A percentile compares a stretch with the other conserved stretches of the same genome.
These are phyloP conservation scores for Sinhomidia bicolor DNA, from an alignment of 2,888 invertebrate species.

Conservation along the genomic window DNA sequence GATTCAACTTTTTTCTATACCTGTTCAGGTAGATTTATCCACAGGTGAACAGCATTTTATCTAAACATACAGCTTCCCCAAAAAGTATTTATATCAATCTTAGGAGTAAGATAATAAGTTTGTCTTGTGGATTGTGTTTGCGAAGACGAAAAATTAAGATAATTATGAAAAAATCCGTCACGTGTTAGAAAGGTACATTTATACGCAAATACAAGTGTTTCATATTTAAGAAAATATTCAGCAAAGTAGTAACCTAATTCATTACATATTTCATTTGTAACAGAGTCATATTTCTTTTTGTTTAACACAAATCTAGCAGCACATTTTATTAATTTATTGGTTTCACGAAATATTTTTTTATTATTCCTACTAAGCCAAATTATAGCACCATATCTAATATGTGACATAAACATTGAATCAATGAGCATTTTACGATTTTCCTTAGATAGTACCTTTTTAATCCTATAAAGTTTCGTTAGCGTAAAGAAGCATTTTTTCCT, in stretches of 20 bases:
- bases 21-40: constrained; percentile 8
- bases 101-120: not conserved
- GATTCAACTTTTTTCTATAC: not conserved
- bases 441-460: not conserved
- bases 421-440: not conserved
- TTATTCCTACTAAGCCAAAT: constrained; percentile 17
- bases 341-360: not conserved
- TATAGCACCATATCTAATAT: constrained; percentile 16
- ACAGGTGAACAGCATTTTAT: not conserved
- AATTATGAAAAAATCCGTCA: not conserved
- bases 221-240: not conserved
- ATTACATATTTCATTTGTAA: constrained; percentile 1
- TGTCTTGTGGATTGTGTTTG: not conserved
- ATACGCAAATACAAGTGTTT: constrained; percentile 13
- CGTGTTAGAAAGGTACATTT: not conserved
- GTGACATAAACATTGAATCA: constrained; percentile 18
- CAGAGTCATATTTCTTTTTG: constrained; percentile 22
- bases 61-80: not conserved
- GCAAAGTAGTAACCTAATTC: not conserved
- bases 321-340: not conserved
- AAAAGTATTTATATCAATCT: not conserved
- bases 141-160: not conserved
- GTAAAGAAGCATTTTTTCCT: not conserved
- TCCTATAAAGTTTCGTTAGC: not conserved
- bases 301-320: constrained; percentile 17